Percentiles rank a stretch among this genome's conserved stretches.
phyloP scores from a whole-genome alignment of 2,113 vertebrate genomes.

The Hyperoodon ampullatus region DNA sequence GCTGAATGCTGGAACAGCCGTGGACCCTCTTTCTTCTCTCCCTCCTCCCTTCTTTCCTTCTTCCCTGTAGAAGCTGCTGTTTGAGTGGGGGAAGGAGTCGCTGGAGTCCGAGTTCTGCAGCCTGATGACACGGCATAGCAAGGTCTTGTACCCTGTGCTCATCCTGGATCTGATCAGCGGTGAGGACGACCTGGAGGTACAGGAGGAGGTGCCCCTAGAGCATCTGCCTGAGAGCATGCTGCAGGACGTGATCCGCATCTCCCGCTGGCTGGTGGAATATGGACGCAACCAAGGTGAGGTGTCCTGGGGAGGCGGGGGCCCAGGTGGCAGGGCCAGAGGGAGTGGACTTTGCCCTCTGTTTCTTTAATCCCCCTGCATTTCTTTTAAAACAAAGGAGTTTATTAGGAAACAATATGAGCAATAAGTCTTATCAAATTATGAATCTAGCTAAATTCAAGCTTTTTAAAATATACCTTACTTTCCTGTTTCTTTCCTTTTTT shows the following conservation, averaged over 20 bases:
- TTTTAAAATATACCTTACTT: background rate
- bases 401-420: background rate
- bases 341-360: background rate
- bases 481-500: background rate
- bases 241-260: slow-evolving; percentile 94
- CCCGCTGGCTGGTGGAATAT: slow-evolving; percentile 96
- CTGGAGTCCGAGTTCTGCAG: slow-evolving; percentile 96
- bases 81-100: slow-evolving; percentile 96
- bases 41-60: slow-evolving; percentile 23
- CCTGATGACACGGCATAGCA: slow-evolving; percentile 95
- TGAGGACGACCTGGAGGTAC: slow-evolving; percentile 94
- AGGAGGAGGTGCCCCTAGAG: slow-evolving; percentile 93
- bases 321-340: rapidly evolving
- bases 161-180: slow-evolving; percentile 94
- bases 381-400: background rate
- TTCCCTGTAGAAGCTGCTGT: slow-evolving; percentile 92
- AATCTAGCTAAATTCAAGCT: background rate
- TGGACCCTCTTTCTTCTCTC: background rate
- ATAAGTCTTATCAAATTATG: background rate
- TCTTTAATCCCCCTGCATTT: background rate
- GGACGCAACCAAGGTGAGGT: slow-evolving; percentile 95
- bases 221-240: slow-evolving; percentile 94
- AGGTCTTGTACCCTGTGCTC: slow-evolving; percentile 94
- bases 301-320: background rate
- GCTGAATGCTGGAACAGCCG: rapidly evolving